Percentiles rank a stretch among this genome's conserved stretches.
Conservation (phyloP, 2,797 vertebrate species). For the Galagoides demidoff region DNA sequence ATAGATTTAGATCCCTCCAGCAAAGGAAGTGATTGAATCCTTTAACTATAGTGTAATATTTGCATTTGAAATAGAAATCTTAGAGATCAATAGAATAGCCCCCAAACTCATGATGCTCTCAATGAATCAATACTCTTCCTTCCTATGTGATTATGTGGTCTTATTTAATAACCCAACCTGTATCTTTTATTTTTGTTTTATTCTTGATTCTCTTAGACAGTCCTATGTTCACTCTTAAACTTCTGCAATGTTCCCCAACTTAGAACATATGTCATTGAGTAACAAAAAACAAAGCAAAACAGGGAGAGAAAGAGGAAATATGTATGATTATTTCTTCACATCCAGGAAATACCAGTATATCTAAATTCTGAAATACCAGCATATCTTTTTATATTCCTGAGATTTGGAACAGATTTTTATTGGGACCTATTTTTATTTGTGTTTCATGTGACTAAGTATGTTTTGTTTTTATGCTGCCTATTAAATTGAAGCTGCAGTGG, state of each 20-base stretch:
- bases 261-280: neutral
- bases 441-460: slow-evolving; percentile 5
- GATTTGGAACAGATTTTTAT: slow-evolving; percentile 39
- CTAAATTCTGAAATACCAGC: slow-evolving; percentile 2
- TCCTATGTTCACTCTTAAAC: neutral
- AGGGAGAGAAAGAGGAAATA: neutral
- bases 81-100: neutral
- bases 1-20: neutral
- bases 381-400: slow-evolving; percentile 22
- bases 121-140: neutral
- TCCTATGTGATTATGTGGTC: neutral
- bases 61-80: neutral
- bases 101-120: neutral
- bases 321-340: neutral
- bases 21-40: neutral
- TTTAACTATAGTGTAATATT: neutral
- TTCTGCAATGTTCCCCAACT: neutral
- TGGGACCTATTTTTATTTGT: neutral
- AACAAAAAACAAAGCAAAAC: neutral
- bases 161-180: neutral
- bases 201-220: neutral
- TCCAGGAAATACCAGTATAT: neutral
- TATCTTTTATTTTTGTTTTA: neutral
- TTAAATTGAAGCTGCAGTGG: slow-evolving; percentile 55
- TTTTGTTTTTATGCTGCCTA: slow-evolving; percentile 64